phyloP scores from a whole-genome alignment of 2,797 vertebrate species.

The Peromyscus eremicus region DNA sequence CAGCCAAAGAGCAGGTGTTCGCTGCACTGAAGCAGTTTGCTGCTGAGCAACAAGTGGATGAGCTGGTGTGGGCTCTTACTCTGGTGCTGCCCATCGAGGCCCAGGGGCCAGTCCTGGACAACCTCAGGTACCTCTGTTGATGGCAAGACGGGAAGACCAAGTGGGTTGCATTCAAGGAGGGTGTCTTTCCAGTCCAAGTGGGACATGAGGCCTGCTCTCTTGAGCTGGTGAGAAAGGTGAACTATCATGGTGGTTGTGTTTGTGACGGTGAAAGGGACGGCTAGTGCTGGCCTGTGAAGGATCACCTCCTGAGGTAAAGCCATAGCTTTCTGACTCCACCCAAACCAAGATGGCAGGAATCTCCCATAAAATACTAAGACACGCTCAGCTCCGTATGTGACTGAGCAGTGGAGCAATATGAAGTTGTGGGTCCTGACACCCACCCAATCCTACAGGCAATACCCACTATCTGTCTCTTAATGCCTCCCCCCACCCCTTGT shows the following conservation, averaged over 20 bases:
- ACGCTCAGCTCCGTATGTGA: not conserved
- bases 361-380: not conserved
- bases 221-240: not conserved
- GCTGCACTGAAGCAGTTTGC: constrained; percentile 96
- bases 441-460: not conserved
- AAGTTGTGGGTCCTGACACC: not conserved
- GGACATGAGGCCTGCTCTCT: not conserved
- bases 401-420: not conserved
- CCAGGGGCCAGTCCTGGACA: constrained; percentile 93
- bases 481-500: too few relatives aligned
- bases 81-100: constrained; percentile 92
- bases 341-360: not conserved
- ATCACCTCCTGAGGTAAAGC: not conserved
- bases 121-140: constrained; percentile 93
- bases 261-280: not conserved
- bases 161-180: not conserved
- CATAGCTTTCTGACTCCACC: not conserved
- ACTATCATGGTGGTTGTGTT: not conserved
- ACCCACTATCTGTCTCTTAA: not conserved
- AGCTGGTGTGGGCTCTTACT: constrained; percentile 93
- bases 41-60: constrained; percentile 94
- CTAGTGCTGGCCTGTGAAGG: not conserved
- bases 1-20: constrained; percentile 95
- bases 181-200: not conserved
- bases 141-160: not conserved